phyloP scores from a whole-genome alignment of 2,797 vertebrate species.

The Netta rufina region DNA sequence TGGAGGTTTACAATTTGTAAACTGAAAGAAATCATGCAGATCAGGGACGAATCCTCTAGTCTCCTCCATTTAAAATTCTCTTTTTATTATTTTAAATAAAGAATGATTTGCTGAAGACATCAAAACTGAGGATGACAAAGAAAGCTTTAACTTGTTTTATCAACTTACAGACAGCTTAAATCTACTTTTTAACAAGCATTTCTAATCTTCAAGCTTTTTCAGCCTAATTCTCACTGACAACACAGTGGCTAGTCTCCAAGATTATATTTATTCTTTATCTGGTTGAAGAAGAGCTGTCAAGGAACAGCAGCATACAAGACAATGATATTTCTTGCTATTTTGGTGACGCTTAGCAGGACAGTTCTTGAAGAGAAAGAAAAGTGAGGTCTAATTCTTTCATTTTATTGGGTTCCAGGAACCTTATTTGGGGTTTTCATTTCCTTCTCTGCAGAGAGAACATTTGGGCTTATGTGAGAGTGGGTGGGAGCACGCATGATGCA shows the following conservation, averaged over 20 bases:
- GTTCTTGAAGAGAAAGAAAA: neutral
- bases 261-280: neutral
- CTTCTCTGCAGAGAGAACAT: neutral
- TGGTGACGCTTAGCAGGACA: neutral
- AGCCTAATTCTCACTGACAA: neutral
- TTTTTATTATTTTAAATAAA: neutral
- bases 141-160: neutral
- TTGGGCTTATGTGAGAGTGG: accelerated
- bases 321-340: neutral
- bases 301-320: neutral
- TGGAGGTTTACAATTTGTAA: neutral
- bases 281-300: neutral
- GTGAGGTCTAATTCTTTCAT: neutral
- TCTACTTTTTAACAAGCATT: conserved; percentile 4
- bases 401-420: neutral
- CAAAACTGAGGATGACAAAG: neutral
- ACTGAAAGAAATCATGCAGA: neutral
- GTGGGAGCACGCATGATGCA: neutral
- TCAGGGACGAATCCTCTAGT: neutral
- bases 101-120: neutral
- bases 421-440: neutral
- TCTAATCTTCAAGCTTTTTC: conserved; percentile 13
- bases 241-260: neutral
- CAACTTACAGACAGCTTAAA: neutral
- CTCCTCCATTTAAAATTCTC: neutral